phyloP scores from a whole-genome alignment of 2,888 invertebrate species.

The Hirtodrosophila duncani region DNA sequence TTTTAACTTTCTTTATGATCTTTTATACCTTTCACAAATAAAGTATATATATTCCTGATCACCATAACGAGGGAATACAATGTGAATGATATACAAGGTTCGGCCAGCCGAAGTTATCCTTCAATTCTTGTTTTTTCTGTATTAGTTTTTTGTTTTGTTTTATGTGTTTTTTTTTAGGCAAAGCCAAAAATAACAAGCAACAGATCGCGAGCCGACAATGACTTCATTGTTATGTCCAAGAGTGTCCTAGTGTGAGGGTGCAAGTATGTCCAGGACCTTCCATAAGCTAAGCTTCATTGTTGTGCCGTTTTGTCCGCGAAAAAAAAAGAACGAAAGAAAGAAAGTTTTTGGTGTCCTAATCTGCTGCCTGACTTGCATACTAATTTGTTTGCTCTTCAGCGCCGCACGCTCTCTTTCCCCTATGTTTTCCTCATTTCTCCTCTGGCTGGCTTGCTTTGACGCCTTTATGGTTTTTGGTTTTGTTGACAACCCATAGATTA shows the following conservation, averaged over 20 bases:
- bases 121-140: conserved; percentile 3
- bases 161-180: conserved; percentile 8
- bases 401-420: conserved; percentile 4
- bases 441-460: conserved; percentile 31
- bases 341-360: conserved; percentile 74
- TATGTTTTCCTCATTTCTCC: conserved; percentile 24
- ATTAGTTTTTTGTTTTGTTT: conserved; percentile 8
- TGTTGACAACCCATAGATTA: conserved; percentile 72
- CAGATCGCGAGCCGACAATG: conserved; percentile 53
- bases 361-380: conserved; percentile 71
- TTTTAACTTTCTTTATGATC: too few relatives aligned
- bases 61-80: too few relatives aligned
- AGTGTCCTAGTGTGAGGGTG: conserved; percentile 10
- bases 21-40: too few relatives aligned
- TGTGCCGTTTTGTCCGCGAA: conserved; percentile 71
- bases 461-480: conserved; percentile 56
- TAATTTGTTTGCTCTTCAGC: conserved; percentile 63
- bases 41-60: too few relatives aligned
- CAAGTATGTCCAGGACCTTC: conserved; percentile 1
- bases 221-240: conserved; percentile 59
- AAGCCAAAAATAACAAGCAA: conserved; percentile 43
- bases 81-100: too few relatives aligned
- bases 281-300: conserved; percentile 28
- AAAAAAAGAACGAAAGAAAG: too few relatives aligned
- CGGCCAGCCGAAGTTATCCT: too few relatives aligned